Evolutionary conservation across 2,888 invertebrate genomes (phyloP), one percentile per base, ranked within the genome.

Genomic region (Didymodactylos carnosus): DNA sequence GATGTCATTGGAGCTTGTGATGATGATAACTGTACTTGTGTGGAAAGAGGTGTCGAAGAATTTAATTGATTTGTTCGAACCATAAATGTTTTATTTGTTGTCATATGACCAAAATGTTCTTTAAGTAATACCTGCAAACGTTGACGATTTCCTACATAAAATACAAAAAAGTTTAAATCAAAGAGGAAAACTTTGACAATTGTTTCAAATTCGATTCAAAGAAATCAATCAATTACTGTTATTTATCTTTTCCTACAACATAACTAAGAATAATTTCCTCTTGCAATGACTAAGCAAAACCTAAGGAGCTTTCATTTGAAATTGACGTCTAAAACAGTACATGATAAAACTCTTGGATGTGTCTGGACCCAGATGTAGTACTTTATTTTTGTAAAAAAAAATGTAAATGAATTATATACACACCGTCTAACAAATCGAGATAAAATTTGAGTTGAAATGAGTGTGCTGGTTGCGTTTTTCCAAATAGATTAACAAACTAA

Each of bases 91-190:
- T 62, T 62, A 76, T 81, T 82, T 11, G 80, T 79, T 25, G 82
- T 81, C 76, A 80, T 78, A 78, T 82, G 81, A 72, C 81, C 81
- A 78, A 87, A 87, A 79, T 88, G 86, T 77, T 88, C 88, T 79
- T 87, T 87, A 13, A 74, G 62, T 41, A 74, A 51, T 43, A 74
- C 71, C 53, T 74, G 74, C 27, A 74, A 43, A 41, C 71, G 71
- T 41, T 74, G 74, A 23, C 74, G 53, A 41, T 71, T 73, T 25
- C 73, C 73, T 73, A 35, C 3, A 62, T 6, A 16, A 35, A n/a
- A 35, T 16, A 27, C 5, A 14, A 35, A 35, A 11, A 8, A n/a
- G n/a, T n/a, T n/a, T n/a, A n/a, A n/a, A n/a, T n/a, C n/a, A n/a
- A n/a, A n/a, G n/a, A n/a, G n/a, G n/a, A n/a, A n/a, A n/a, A n/a